Base-by-base conservation (phyloP, 2,888 invertebrate species). In the Malacosoma neustria region DNA sequence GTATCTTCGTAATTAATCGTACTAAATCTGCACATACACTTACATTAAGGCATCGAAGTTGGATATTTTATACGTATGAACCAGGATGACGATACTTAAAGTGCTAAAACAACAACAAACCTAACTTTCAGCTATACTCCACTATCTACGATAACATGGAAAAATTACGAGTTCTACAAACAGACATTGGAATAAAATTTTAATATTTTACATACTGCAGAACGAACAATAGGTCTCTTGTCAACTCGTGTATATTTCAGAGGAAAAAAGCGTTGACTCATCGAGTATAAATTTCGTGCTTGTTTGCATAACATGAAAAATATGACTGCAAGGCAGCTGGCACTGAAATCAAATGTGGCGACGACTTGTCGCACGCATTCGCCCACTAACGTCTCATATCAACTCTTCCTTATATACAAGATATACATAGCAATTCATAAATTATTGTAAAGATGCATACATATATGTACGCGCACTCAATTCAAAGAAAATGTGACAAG, bases 301-400 rank as follows among this genome's bases (percentile, higher is more conserved):
- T 38, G 38, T 54, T 42, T 47, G 53, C 42, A 46, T 45, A 48
- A 44, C 32, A 40, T 40, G 41, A 49, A 50, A 46, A 45, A 50
- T 52, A 47, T 48, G 22, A 31, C 12, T 31, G 49, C 39, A 43
- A 44, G 42, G 42, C 48, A 49, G 56, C 64, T 75, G 77, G 79
- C 81, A 74, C 61, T 50, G 57, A 53, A 53, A 48, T 50, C 57
- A 48, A 40, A 41, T 45, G 32, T 43, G 75, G 73, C 79, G 77
- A 67, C 82, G 61, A 52, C 41, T 44, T 54, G 79, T 70, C 74
- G 74, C 68, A 9, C 6, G 22, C 22, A 22, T 9, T 22, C 22
- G 22, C 22, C 22, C 5, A 22, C 22, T 61, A 44, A 60, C 49
- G 55, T 53, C 62, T 55, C 53, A 61, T 57, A 61, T 61, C 54